Evolutionary conservation across 2,113 vertebrate genomes (phyloP), one percentile per base, ranked within the genome.

Genomic region (Pelvicachromis taeniatus): DNA sequence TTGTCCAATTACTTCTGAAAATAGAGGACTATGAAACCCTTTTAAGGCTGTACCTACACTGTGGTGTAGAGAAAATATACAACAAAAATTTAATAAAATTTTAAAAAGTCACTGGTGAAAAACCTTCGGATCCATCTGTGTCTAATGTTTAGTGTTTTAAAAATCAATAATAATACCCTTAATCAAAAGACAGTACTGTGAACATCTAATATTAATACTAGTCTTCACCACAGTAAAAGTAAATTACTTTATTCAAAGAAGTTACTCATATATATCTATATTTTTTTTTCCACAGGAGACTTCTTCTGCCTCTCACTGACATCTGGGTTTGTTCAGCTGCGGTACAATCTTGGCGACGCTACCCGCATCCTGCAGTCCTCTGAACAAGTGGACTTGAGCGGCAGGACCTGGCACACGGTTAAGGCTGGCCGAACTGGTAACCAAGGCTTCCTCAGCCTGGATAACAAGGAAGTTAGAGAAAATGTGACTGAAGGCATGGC

Each of bases 251-350:
- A 52, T 52, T 31, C 45, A 75, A 75, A 50, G 16, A 75, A 52
- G 10, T 9, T 50, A 31, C 68, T 31, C 9, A 40, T 40, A 26
- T 26, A 26, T 26, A 26, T 26, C 26, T 26, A 23, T 16, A 31
- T 29, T 68, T 63, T 55, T 63, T 19, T 83, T 21, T 33, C n/a
- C 9, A 54, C 90, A 99, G 98, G 97, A 85, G 97, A 98, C 86
- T 99, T 98, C 87, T 81, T 99, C 77, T 97, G 97, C 58, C 77
- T 98, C 52, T 97, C 96, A 19, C 87, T 98, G 92, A 92, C 88
- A 19, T 96, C 95, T 0, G 94, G 96, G 29, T 97, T 95, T 85
- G 85, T 96, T 79, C 97, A 97, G 89, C 89, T 98, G 83, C 92
- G 95, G 78, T 98, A 97, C 92, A 97, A 97, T 73, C 96, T 97